Conservation (phyloP, 92 coral and sea anemone genomes). For the Bergia sp. region DNA sequence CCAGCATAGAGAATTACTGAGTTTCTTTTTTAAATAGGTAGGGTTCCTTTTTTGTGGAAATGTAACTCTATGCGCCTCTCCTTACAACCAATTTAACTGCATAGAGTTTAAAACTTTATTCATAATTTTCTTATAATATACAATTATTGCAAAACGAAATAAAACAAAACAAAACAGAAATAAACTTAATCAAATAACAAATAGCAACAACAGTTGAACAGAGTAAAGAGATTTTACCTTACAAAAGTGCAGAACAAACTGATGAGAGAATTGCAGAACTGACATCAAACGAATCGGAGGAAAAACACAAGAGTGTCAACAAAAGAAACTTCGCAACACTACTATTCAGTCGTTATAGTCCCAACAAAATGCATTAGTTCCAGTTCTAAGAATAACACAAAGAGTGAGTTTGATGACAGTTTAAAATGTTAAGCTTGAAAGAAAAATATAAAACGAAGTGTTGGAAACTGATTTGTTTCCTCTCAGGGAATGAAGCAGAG, state of each 20-base stretch:
- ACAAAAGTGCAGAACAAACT: not conserved
- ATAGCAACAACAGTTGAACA: not conserved
- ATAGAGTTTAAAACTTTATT: not conserved
- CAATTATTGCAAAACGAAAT: not conserved
- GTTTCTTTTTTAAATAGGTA: no score
- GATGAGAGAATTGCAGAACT: no score
- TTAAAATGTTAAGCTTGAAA: conserved; percentile 3
- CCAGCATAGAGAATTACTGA: not conserved
- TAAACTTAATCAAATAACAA: not conserved
- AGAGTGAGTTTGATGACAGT: not conserved
- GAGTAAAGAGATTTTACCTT: conserved; percentile 14
- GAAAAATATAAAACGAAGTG: not conserved
- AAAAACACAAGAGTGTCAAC: not conserved
- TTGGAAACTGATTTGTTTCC: not conserved
- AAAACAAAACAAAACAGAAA: not conserved
- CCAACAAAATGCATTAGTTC: not conserved
- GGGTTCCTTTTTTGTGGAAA: not conserved
- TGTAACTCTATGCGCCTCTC: not conserved
- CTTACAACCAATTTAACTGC: not conserved
- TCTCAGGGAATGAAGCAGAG: conserved; percentile 22
- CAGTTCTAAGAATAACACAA: not conserved
- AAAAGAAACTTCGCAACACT: not conserved
- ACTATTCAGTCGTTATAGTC: not conserved
- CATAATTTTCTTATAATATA: not conserved
- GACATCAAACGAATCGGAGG: no score